phyloP scores from a whole-genome alignment of 1,140 invertebrate genomes.

The Aphis gossypii region DNA sequence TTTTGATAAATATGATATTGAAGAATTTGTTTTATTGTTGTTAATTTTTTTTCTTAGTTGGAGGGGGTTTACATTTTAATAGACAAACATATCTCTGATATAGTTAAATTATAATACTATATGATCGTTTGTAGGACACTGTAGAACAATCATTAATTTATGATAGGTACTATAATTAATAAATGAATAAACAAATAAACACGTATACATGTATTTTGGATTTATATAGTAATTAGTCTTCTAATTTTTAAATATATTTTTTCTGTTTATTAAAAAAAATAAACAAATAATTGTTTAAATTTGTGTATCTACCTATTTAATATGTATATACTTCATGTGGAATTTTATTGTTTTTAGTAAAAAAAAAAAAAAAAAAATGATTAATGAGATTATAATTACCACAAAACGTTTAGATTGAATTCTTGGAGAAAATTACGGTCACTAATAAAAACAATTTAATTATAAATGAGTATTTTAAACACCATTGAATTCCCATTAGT shows the following conservation, averaged over 20 bases:
- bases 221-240: neutral
- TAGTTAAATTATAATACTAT: neutral
- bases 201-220: neutral
- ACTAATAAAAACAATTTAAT: neutral
- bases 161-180: neutral
- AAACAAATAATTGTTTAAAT: neutral
- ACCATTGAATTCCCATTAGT: neutral
- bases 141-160: neutral
- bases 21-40: neutral
- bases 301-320: neutral
- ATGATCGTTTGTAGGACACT: neutral
- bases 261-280: no score
- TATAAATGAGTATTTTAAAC: neutral
- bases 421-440: neutral
- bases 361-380: neutral
- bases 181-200: neutral
- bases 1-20: neutral
- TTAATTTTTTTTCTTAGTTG: neutral
- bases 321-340: neutral
- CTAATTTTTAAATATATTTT: no score
- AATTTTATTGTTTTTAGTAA: neutral
- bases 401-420: neutral
- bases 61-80: neutral
- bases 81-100: neutral
- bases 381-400: constrained; percentile 24